A percentile compares a stretch with the other conserved stretches of the same genome.
These are phyloP conservation scores for Cephalotes varians DNA, from an alignment of 2,888 invertebrate genomes.

Conservation along the genomic window DNA sequence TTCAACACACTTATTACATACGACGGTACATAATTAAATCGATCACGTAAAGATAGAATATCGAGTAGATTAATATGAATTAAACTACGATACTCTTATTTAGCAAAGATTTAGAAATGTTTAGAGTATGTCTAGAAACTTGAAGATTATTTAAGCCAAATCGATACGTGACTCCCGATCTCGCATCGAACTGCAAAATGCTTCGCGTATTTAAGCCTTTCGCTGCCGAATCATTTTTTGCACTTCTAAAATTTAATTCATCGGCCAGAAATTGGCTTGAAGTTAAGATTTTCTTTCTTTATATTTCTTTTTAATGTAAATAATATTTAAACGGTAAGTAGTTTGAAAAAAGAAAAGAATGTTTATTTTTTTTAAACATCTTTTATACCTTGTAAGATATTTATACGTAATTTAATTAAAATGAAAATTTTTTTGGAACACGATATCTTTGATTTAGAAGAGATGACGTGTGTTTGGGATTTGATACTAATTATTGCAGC, in stretches of 20 bases:
- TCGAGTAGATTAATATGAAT: slow-evolving; percentile 3
- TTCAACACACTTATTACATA: neutral
- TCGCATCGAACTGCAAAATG: slow-evolving; percentile 67
- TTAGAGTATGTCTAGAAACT: slow-evolving; percentile 1
- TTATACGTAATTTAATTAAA: neutral
- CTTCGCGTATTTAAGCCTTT: slow-evolving; percentile 49
- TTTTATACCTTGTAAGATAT: neutral
- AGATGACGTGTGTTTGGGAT: neutral
- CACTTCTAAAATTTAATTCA: neutral
- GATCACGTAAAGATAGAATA: slow-evolving; percentile 7
- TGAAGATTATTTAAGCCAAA: slow-evolving; percentile 51
- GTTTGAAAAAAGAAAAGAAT: neutral
- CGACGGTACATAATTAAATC: neutral
- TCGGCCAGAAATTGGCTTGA: neutral
- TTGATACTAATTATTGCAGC: slow-evolving; percentile 7
- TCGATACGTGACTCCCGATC: slow-evolving; percentile 74
- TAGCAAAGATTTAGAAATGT: neutral
- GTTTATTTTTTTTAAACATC: neutral
- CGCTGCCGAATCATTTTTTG: slow-evolving; percentile 14
- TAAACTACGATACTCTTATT: slow-evolving; percentile 4
- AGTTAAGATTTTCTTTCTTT: neutral
- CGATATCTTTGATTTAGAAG: neutral
- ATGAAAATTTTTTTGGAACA: neutral
- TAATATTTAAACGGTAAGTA: neutral
- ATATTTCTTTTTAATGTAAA: neutral